A percentile compares a stretch with the other conserved stretches of the same genome.
Conservation (phyloP, 2,888 invertebrate genomes). For the Acleris literana region DNA sequence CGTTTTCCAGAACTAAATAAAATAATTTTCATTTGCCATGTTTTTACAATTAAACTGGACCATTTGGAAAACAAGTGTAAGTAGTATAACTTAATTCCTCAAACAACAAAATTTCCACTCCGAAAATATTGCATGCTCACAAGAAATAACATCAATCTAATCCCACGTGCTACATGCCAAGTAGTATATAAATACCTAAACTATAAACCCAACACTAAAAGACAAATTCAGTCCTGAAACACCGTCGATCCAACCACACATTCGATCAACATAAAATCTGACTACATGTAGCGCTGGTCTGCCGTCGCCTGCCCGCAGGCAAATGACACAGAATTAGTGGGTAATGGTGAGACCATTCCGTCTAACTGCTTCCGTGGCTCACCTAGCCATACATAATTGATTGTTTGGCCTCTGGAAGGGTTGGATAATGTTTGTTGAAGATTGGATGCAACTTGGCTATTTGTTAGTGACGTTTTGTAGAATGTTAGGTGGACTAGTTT, state of each 20-base stretch:
- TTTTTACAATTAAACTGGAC: too few species aligned
- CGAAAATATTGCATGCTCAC: too few species aligned
- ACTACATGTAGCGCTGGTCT: conserved; percentile 23
- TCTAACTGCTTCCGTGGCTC: conserved; percentile 37
- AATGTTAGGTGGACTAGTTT: too few species aligned
- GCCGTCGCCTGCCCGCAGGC: conserved; percentile 36
- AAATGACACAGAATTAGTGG: conserved; percentile 36
- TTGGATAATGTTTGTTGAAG: conserved; percentile 25
- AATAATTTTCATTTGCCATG: too few species aligned
- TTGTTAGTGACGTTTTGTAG: conserved; percentile 13
- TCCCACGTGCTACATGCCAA: too few species aligned
- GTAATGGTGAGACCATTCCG: conserved; percentile 37
- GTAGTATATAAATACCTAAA: neutral
- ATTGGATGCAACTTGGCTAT: conserved; percentile 10
- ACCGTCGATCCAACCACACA: conserved; percentile 19
- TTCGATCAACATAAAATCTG: conserved; percentile 37
- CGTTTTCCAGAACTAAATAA: too few species aligned
- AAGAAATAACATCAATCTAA: too few species aligned
- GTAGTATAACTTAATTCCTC: too few species aligned
- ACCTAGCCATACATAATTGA: conserved; percentile 37
- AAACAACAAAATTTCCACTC: too few species aligned
- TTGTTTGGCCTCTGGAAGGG: conserved; percentile 35
- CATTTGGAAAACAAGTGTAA: too few species aligned
- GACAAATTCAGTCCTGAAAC: conserved; percentile 21
- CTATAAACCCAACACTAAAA: conserved; percentile 4